Conservation (phyloP, 2,797 vertebrate genomes). For the Sebastes vulpes region DNA sequence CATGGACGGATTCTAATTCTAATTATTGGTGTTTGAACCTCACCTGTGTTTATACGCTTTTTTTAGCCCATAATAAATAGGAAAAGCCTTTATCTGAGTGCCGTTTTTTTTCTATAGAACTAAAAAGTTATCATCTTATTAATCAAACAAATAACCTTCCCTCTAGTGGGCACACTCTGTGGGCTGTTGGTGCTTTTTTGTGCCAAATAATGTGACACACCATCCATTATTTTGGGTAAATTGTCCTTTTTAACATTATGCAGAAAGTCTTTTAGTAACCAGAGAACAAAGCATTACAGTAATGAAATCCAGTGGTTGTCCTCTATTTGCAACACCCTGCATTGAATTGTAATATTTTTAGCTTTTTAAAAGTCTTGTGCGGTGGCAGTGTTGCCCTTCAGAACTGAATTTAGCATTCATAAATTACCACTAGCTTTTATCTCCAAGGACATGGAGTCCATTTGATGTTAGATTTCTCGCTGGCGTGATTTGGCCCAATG, state of each 20-base stretch:
- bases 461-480: constrained; percentile 19
- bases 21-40: neutral
- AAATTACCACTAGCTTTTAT: constrained; percentile 6
- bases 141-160: neutral
- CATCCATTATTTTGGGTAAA: neutral
- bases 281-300: neutral
- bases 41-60: neutral
- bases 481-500: neutral
- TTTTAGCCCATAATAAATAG: no score
- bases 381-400: neutral
- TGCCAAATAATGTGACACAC: neutral
- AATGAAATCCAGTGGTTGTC: neutral
- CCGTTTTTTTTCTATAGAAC: no score
- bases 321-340: neutral
- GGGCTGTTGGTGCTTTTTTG: neutral
- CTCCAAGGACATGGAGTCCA: constrained; percentile 12
- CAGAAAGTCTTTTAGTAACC: neutral
- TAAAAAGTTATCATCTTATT: neutral
- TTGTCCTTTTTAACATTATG: neutral
- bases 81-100: no score
- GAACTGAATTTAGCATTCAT: constrained; percentile 13
- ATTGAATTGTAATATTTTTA: neutral
- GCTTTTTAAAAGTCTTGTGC: neutral
- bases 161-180: neutral
- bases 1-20: neutral